These are phyloP conservation scores for Diorhabda elongata DNA, from an alignment of 1,140 invertebrate genomes.

Conservation along the genomic window DNA sequence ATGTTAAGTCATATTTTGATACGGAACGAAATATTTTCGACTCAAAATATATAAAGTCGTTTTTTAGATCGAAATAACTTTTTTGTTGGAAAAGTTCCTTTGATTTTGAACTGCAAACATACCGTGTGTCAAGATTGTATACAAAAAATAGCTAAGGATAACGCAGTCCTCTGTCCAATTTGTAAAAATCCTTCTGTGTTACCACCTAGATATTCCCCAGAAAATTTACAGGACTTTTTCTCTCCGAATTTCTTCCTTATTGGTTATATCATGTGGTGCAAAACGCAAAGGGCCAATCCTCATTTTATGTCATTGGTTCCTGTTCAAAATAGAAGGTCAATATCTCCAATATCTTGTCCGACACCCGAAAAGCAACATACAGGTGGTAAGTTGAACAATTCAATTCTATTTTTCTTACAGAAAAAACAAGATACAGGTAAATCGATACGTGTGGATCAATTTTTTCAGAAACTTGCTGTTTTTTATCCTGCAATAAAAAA, in stretches of 20 bases:
- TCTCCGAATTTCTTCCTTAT: slow-evolving; percentile 26
- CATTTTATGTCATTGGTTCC: neutral
- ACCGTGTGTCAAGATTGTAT: slow-evolving; percentile 30
- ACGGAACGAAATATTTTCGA: too few species aligned
- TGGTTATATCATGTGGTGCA: slow-evolving; percentile 19
- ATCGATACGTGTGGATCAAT: neutral
- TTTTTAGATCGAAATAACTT: slow-evolving; percentile 7
- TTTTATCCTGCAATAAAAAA: slow-evolving; percentile 19
- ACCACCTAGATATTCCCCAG: neutral
- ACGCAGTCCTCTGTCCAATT: slow-evolving; percentile 18
- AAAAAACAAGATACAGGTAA: too few species aligned
- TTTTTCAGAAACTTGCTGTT: slow-evolving; percentile 28
- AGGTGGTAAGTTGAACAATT: too few species aligned
- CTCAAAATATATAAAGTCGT: too few species aligned
- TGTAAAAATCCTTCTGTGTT: slow-evolving; percentile 13
- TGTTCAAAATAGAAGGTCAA: neutral
- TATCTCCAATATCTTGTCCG: neutral
- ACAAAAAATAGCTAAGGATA: slow-evolving; percentile 16
- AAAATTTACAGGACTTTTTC: slow-evolving; percentile 19
- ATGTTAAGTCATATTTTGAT: too few species aligned
- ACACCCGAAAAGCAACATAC: too few species aligned
- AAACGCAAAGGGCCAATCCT: neutral
- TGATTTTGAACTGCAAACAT: slow-evolving; percentile 25
- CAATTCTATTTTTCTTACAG: too few species aligned
- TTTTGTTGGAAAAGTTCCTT: slow-evolving; percentile 20